A percentile compares a stretch with the other conserved stretches of the same genome.
phyloP scores from a whole-genome alignment of 2,797 vertebrate species.

The Podarcis siculus region DNA sequence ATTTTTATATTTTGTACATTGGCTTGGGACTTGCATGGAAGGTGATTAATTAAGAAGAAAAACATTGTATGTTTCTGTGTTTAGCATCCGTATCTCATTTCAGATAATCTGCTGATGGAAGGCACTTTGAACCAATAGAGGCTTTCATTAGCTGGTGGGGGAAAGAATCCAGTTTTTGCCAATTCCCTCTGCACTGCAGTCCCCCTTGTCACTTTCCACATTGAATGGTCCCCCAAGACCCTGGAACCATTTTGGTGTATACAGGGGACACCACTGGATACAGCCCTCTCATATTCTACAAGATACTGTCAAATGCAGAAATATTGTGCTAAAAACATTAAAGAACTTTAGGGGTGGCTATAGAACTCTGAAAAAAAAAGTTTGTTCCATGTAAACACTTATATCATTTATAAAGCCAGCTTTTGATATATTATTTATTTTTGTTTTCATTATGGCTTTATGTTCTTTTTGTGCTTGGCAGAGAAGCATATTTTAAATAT shows the following conservation, averaged over 20 bases:
- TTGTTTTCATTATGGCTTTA: constrained; percentile 39
- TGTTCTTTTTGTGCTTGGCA: constrained; percentile 31
- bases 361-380: constrained; percentile 35
- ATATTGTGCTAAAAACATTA: constrained; percentile 22
- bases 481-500: constrained; percentile 35
- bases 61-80: not conserved
- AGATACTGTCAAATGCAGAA: not conserved
- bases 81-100: not conserved
- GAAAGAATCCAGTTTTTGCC: no score
- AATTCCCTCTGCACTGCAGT: no score
- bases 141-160: no score
- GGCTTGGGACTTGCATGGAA: no score
- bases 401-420: constrained; percentile 50
- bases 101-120: not conserved
- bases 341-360: not conserved
- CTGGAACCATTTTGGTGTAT: no score
- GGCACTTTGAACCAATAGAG: no score
- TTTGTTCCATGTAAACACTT: constrained; percentile 38
- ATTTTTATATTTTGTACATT: no score
- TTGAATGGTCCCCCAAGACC: no score
- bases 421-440: constrained; percentile 24
- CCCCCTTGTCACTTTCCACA: no score
- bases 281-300: not conserved
- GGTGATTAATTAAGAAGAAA: no score
- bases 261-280: not conserved